Conservation (phyloP, 2,113 vertebrate genomes). For the Ammospiza caudacuta region DNA sequence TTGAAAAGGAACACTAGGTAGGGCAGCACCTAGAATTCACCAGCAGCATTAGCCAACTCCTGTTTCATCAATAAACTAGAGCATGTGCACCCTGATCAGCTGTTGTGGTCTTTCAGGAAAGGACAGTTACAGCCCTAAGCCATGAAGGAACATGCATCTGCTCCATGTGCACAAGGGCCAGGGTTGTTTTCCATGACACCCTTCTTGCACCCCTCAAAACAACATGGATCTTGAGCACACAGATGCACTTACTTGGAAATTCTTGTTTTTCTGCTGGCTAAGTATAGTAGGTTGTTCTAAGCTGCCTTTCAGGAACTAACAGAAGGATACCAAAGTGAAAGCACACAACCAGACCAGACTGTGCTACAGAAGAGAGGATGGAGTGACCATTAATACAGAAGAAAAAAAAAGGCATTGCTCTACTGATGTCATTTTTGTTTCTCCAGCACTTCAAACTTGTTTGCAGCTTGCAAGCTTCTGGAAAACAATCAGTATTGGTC, state of each 20-base stretch:
- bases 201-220: not conserved
- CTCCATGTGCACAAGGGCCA: no score
- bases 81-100: not conserved
- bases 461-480: not conserved
- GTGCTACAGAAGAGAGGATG: not conserved
- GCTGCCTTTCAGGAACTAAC: not conserved
- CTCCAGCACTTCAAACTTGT: not conserved
- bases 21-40: not conserved
- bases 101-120: not conserved
- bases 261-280: not conserved
- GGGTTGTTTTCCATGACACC: not conserved
- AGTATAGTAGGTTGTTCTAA: not conserved
- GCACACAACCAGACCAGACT: not conserved
- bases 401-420: not conserved
- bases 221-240: not conserved
- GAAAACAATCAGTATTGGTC: not conserved
- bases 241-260: not conserved
- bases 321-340: not conserved
- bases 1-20: not conserved
- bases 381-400: not conserved
- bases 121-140: not conserved
- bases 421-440: not conserved
- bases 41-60: not conserved
- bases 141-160: rapidly evolving
- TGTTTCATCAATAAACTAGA: slow-evolving; percentile 54